These are phyloP conservation scores for Nephila pilipes DNA, from an alignment of 1,140 invertebrate species.

Conservation along the genomic window DNA sequence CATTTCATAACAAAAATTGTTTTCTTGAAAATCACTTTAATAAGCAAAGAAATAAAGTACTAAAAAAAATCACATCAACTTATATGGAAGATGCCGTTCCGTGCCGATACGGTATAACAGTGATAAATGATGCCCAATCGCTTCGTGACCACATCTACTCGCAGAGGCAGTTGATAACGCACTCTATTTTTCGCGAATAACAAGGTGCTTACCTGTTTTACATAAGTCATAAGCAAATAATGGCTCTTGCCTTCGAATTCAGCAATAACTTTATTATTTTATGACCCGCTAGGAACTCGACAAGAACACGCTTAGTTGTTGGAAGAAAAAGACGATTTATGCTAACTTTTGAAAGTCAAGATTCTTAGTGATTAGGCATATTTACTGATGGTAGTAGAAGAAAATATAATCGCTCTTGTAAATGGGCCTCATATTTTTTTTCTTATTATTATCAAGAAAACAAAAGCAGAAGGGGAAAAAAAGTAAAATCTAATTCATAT, in stretches of 20 bases:
- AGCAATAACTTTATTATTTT: conserved; percentile 65
- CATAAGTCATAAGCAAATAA: conserved; percentile 69
- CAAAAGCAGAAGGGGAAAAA: neutral
- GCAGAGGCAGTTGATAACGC: conserved; percentile 4
- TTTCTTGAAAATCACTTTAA: neutral
- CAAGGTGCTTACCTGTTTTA: conserved; percentile 62
- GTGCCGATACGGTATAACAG: neutral
- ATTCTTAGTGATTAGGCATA: conserved; percentile 41
- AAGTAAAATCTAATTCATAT: conserved; percentile 50
- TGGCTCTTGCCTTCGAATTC: conserved; percentile 37
- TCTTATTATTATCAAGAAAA: conserved; percentile 14
- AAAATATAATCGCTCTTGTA: conserved; percentile 50
- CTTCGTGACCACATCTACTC: conserved; percentile 31
- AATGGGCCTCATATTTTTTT: conserved; percentile 57
- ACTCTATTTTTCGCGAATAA: conserved; percentile 50
- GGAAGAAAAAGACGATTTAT: conserved; percentile 50
- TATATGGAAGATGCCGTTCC: conserved; percentile 15
- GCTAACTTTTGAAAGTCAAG: conserved; percentile 14
- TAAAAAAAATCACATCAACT: neutral
- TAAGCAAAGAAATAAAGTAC: neutral
- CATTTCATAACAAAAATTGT: conserved; percentile 6
- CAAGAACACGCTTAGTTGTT: neutral
- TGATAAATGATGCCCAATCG: conserved; percentile 6
- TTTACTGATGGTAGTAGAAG: conserved; percentile 27
- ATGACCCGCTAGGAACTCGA: conserved; percentile 11